phyloP scores from a whole-genome alignment of 2,113 vertebrate genomes.

The Artemisiospiza belli region DNA sequence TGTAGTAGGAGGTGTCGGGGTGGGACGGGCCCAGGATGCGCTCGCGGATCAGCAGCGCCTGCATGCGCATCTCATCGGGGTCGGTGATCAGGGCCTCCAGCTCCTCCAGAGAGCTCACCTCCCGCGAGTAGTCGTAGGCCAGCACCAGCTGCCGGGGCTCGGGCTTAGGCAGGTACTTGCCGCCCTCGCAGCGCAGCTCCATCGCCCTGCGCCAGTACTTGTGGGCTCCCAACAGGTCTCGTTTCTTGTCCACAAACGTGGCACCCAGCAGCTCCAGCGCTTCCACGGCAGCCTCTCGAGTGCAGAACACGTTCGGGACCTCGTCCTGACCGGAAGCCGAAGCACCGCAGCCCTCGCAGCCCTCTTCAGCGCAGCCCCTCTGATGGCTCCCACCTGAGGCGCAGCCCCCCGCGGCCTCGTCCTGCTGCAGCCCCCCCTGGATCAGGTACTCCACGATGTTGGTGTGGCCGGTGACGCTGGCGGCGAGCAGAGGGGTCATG shows the following conservation, averaged over 20 bases:
- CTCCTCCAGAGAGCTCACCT: constrained; percentile 85
- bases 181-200: constrained; percentile 86
- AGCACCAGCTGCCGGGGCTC: constrained; percentile 83
- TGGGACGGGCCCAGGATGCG: constrained; percentile 93
- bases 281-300: constrained; percentile 84
- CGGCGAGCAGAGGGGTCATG: constrained; percentile 93
- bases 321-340: not conserved
- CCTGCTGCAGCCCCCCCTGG: constrained; percentile 67
- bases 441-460: constrained; percentile 96
- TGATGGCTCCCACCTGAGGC: not conserved
- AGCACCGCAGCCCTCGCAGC: not conserved
- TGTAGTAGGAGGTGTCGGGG: constrained; percentile 95
- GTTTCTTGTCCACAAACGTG: constrained; percentile 94
- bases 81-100: constrained; percentile 91
- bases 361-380: not conserved
- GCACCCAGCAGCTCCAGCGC: constrained; percentile 90
- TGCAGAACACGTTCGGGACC: constrained; percentile 33
- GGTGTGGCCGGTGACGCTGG: constrained; percentile 93
- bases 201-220: constrained; percentile 91
- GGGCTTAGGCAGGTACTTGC: constrained; percentile 78
- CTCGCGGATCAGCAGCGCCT: constrained; percentile 89
- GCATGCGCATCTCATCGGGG: constrained; percentile 95
- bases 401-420: not conserved
- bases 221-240: constrained; percentile 89
- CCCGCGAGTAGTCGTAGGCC: constrained; percentile 88